Evolutionary conservation across 1,140 invertebrate genomes (phyloP).

Genomic region (Diorhabda elongata): DNA sequence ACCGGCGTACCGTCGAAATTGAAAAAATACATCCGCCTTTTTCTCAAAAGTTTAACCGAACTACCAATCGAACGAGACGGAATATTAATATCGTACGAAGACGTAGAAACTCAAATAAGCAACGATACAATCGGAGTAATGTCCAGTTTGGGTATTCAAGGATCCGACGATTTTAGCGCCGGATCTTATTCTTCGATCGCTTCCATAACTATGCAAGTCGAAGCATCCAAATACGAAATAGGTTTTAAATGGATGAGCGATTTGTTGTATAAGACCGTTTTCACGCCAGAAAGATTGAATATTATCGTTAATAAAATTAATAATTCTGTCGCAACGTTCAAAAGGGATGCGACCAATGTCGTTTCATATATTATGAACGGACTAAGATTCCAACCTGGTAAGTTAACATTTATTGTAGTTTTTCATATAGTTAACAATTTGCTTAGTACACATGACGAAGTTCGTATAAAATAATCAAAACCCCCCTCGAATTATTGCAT

Average conservation of each 20-base stretch:
- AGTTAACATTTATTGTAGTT: conserved; percentile 11
- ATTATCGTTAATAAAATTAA: conserved; percentile 72
- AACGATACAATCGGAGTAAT: conserved; percentile 62
- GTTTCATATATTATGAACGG: conserved; percentile 59
- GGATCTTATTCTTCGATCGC: conserved; percentile 60
- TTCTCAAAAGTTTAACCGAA: conserved; percentile 67
- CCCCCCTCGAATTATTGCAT: no score
- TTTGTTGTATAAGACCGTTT: conserved; percentile 65
- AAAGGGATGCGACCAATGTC: conserved; percentile 61
- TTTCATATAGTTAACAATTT: not conserved
- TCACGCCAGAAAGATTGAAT: conserved; percentile 69
- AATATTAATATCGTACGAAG: conserved; percentile 62
- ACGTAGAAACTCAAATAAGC: conserved; percentile 71
- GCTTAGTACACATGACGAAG: no score
- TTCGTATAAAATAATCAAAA: no score
- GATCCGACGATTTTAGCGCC: conserved; percentile 41
- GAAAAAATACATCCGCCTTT: conserved; percentile 68
- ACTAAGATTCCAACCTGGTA: conserved; percentile 60
- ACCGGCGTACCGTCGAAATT: conserved; percentile 54
- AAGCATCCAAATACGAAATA: conserved; percentile 69
- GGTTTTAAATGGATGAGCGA: conserved; percentile 75
- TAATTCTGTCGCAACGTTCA: conserved; percentile 70
- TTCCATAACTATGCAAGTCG: conserved; percentile 57
- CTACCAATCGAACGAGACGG: conserved; percentile 57
- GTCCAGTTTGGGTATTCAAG: conserved; percentile 56